phyloP scores from a whole-genome alignment of 2,113 vertebrate genomes.

The Apteryx owenii region DNA sequence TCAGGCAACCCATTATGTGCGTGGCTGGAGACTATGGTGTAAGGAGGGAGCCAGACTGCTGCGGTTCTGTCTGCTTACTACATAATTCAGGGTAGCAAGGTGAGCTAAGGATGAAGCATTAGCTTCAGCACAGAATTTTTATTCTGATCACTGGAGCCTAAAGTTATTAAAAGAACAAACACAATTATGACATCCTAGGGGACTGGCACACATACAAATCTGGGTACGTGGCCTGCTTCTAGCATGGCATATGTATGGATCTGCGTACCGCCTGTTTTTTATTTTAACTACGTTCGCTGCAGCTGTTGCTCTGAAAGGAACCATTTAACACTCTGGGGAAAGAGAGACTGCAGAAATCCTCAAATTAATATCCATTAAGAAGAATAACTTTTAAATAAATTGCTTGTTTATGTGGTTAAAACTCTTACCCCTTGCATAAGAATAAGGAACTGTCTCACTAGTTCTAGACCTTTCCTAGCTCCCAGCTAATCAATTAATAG shows the following conservation, averaged over 20 bases:
- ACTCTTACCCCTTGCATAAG: neutral
- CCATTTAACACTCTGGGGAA: neutral
- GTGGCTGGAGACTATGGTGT: neutral
- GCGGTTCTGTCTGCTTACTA: conserved; percentile 9
- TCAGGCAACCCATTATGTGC: conserved; percentile 1
- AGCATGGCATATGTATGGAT: neutral
- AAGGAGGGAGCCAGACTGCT: conserved; percentile 14
- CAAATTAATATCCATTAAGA: conserved; percentile 3
- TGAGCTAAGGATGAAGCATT: conserved; percentile 46
- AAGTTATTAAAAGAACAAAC: conserved; percentile 67
- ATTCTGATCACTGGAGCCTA: conserved; percentile 48
- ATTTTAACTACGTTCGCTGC: conserved; percentile 39
- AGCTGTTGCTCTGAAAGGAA: conserved; percentile 26
- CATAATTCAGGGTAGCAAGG: conserved; percentile 20
- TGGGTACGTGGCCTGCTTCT: conserved; percentile 21
- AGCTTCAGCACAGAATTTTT: conserved; percentile 42
- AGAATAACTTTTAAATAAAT: conserved; percentile 37
- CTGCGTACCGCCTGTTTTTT: neutral
- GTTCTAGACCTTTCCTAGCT: conserved; percentile 18
- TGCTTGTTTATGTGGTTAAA: conserved; percentile 6
- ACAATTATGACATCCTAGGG: conserved; percentile 42
- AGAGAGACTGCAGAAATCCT: neutral
- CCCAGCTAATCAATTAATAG: conserved; percentile 54
- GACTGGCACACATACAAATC: conserved; percentile 38
- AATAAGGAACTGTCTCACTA: neutral